Evolutionary conservation across 2,797 vertebrate genomes (phyloP), one percentile per base, ranked within the genome.

Genomic region (Macrochelys suwanniensis): DNA sequence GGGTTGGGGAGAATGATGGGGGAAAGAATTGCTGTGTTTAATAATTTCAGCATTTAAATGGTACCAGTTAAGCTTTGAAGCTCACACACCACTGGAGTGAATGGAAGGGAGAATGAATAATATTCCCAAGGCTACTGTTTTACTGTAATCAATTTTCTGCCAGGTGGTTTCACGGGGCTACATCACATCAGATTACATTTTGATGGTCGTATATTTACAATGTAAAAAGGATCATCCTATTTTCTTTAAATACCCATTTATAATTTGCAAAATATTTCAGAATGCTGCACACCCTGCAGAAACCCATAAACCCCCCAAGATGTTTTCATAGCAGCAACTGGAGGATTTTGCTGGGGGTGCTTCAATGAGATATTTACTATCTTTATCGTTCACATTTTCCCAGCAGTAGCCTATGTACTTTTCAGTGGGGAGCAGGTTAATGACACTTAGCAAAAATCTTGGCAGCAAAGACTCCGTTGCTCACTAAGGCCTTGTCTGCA

Each of bases 111-210:
- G 42, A 65, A 53, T 96, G 53, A 84, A 95, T 93, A 51, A 33
- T 15, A 11, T 94, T 94, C 47, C 80, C 57, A 88, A 84, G 61
- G 93, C 95, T 93, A 89, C 89, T 88, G 17, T 92, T 94, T 31
- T 93, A 83, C 85, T 94, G 91, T 90, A 96, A 96, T 92, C 79
- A 91, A 71, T 97, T 97, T 97, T 94, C 85, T 91, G 76, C 76
- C 96, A 93, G 88, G 51, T 95, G 76, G n/a, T 89, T 96, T 96
- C 53, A 49, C 76, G 80, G 87, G 85, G 83, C 47, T 85, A 92
- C 23, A 80, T 92, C 91, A 90, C 68, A 77, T 92, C 88, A 96
- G 88, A 86, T 95, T 95, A 89, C 1, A 6, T 88, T 92, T 91
- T 95, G 76, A 92, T 92, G 91, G 74, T 85, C 83, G 5, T 95